Base-by-base conservation (phyloP, 2,888 invertebrate genomes). In the Eugnorisma glareosa region DNA sequence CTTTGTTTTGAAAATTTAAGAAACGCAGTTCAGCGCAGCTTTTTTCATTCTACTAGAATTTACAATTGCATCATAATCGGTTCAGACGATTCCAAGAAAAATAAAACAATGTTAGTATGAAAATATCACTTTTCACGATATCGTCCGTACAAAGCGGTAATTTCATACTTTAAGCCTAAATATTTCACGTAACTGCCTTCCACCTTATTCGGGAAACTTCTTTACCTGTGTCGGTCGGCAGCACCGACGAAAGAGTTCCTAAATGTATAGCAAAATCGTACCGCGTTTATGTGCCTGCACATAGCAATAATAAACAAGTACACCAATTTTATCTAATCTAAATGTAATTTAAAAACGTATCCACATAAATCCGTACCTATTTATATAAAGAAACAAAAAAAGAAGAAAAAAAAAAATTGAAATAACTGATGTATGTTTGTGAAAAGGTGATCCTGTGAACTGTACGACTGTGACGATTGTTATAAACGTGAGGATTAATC, bases 321-420 rank as follows among this genome's bases (percentile, higher is more conserved):
- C 43, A 43, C 35, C 11, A 18, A 54, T 24, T 66, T 54, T 35
- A 8, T 18, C 21, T 1, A 75, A 48, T 54, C 3, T 74, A 40
- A 61, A 37, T 63, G n/a, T 51, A 35, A n/a, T 43, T 13, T 81
- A 24, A 43, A 43, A 61, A 43, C 10, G 1, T 35, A 43, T 24
- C 24, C 15, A 37, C 13, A 43, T 15, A 81, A 35, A 43, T 48
- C 21, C 24, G 24, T 63, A 59, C 5, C 40, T 40, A 81, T 63
- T 64, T 54, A 7, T 54, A 64, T 45, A 76, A 48, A 75, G 24
- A 57, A 76, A 35, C 8, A 1, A 35, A 45, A 82, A 15, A 18
- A 75, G n/a, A 61, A 61, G 48, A 77, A 79, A 77, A 43, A 76
- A 48, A 31, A 18, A 31, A 8, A 51, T 28, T 74, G 28, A 18